phyloP scores from a whole-genome alignment of 1,140 invertebrate genomes.

The Aleiodes sp. region DNA sequence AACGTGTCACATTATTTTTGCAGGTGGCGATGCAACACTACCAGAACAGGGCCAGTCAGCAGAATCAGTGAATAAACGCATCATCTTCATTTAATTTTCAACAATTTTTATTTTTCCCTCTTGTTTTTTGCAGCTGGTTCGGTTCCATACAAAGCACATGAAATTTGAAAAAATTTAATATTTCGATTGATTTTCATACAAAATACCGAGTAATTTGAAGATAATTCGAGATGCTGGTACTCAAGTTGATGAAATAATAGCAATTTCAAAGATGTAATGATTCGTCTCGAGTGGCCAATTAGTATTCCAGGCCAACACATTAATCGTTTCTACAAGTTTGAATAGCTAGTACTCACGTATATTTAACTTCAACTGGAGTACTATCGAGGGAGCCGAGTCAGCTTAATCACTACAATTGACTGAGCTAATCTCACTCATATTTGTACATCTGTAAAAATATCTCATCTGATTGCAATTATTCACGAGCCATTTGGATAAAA shows the following conservation, averaged over 20 bases:
- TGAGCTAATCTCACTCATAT: neutral
- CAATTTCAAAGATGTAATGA: conserved; percentile 1
- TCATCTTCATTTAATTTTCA: neutral
- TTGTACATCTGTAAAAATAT: neutral
- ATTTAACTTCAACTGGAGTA: neutral
- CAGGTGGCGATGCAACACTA: conserved; percentile 51
- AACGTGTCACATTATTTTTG: conserved; percentile 59
- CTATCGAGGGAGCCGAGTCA: neutral
- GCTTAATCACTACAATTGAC: conserved; percentile 12
- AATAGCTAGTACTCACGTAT: conserved; percentile 10
- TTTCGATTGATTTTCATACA: no score
- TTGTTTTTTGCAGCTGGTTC: no score
- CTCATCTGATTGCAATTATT: neutral
- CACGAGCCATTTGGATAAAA: no score
- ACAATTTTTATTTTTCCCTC: conserved; percentile 30
- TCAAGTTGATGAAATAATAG: neutral
- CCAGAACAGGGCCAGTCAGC: conserved; percentile 26
- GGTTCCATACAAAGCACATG: no score
- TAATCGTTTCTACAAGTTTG: conserved; percentile 10
- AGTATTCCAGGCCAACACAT: neutral
- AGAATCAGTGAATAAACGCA: conserved; percentile 55
- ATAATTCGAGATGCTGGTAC: neutral
- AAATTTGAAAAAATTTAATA: no score
- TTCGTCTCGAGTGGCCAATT: conserved; percentile 16
- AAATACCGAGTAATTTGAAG: neutral